Evolutionary conservation across 92 coral and sea anemone species (phyloP).

Genomic region (Meandrina meandrites): DNA sequence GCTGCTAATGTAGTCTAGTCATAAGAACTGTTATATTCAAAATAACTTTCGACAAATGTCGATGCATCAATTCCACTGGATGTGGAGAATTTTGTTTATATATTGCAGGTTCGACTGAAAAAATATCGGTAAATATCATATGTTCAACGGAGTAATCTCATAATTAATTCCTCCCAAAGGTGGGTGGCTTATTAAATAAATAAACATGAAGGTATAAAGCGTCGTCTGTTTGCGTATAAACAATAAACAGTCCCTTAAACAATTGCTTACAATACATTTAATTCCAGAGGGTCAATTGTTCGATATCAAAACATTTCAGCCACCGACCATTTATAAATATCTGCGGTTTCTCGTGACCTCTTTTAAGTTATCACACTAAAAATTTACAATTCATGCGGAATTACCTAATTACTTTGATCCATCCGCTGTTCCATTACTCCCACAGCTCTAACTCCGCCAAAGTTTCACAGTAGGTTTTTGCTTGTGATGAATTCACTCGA

Average conservation of each 20-base stretch:
- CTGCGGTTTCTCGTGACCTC: background rate
- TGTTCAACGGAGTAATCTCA: too few relatives aligned
- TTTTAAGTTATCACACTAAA: background rate
- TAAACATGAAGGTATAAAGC: background rate
- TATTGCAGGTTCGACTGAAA: too few relatives aligned
- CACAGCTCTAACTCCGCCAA: constrained; percentile 27
- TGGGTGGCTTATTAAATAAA: background rate
- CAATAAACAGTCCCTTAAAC: background rate
- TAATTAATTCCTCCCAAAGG: too few relatives aligned
- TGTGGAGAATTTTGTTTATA: too few relatives aligned
- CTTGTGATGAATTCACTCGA: background rate
- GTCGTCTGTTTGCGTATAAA: background rate
- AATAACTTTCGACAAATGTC: too few relatives aligned
- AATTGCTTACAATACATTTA: background rate
- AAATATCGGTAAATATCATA: too few relatives aligned
- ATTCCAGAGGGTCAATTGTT: background rate
- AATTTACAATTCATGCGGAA: background rate
- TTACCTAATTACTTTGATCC: background rate
- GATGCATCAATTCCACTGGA: too few relatives aligned
- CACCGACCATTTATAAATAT: too few relatives aligned
- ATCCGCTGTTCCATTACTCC: background rate
- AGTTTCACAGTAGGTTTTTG: constrained; percentile 18
- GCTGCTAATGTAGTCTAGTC: too few relatives aligned
- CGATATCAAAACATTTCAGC: background rate
- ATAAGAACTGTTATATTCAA: too few relatives aligned